Evolutionary conservation across 1,140 invertebrate genomes (phyloP).

Genomic region (Melanaphis sacchari): DNA sequence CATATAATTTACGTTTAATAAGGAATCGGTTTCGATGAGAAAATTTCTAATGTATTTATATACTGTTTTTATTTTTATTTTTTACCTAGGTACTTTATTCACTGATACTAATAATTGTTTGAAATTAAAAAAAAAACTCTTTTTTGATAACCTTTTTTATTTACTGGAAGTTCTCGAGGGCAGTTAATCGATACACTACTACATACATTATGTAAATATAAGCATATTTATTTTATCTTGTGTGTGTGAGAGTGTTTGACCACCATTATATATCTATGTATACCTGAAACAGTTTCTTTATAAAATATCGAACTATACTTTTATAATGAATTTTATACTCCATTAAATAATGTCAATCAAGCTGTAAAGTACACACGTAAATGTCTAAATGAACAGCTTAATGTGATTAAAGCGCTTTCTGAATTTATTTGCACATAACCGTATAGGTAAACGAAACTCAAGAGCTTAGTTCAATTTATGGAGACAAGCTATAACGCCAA

Average conservation of each 20-base stretch:
- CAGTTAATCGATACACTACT: not conserved
- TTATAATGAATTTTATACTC: not conserved
- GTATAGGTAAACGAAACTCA: constrained; percentile 15
- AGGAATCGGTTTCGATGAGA: not conserved
- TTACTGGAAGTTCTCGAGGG: not conserved
- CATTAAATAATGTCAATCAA: constrained; percentile 34
- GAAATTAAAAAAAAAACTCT: not conserved
- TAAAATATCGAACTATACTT: not conserved
- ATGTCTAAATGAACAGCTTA: constrained; percentile 21
- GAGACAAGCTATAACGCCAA: constrained; percentile 25
- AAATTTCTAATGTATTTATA: not conserved
- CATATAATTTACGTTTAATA: not conserved
- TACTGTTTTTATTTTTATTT: not conserved
- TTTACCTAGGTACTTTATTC: not conserved
- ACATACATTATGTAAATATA: not conserved
- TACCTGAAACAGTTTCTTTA: not conserved
- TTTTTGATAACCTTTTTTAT: not conserved
- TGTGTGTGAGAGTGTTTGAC: not conserved
- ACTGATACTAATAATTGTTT: not conserved
- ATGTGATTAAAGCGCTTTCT: constrained; percentile 5
- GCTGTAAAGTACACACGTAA: not conserved
- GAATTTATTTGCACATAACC: not conserved
- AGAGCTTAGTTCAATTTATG: constrained; percentile 38
- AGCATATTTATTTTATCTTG: not conserved
- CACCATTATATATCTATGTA: not conserved